A percentile compares a stretch with the other conserved stretches of the same genome.
These are phyloP conservation scores for Dugesia japonica DNA, from an alignment of 2,888 invertebrate species.

Conservation along the genomic window DNA sequence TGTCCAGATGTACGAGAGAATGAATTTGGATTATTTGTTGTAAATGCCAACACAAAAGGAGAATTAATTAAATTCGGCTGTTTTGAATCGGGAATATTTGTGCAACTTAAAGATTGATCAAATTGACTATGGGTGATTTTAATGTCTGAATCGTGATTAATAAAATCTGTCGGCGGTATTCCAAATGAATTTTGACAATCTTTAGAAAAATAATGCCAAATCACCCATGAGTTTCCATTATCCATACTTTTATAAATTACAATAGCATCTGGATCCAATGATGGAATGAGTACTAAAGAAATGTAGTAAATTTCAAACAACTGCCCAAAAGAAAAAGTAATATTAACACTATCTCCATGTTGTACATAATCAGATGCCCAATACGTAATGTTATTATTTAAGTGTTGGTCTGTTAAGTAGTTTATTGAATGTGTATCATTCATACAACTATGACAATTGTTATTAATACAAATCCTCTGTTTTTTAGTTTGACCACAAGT, in stretches of 20 bases:
- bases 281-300: constrained; percentile 49
- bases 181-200: constrained; percentile 79
- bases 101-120: not conserved
- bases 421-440: not conserved
- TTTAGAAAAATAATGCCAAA: constrained; percentile 89
- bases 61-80: not conserved
- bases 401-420: not conserved
- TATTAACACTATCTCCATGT: constrained; percentile 56
- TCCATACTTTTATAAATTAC: constrained; percentile 92
- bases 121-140: not conserved
- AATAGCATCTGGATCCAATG: constrained; percentile 80
- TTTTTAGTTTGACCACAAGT: constrained; percentile 5
- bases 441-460: constrained; percentile 12
- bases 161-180: constrained; percentile 51
- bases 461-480: not conserved
- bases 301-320: constrained; percentile 94
- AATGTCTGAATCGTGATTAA: not conserved
- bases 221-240: constrained; percentile 85
- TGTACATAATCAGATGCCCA: not conserved
- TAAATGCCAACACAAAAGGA: not conserved
- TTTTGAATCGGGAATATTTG: not conserved
- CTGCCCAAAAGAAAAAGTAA: constrained; percentile 76
- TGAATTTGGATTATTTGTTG: not conserved
- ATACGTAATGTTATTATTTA: not conserved
- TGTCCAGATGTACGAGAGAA: not conserved